A percentile compares a stretch with the other conserved stretches of the same genome.
phyloP scores from a whole-genome alignment of 2,888 invertebrate genomes.

The Sycophila texana region DNA sequence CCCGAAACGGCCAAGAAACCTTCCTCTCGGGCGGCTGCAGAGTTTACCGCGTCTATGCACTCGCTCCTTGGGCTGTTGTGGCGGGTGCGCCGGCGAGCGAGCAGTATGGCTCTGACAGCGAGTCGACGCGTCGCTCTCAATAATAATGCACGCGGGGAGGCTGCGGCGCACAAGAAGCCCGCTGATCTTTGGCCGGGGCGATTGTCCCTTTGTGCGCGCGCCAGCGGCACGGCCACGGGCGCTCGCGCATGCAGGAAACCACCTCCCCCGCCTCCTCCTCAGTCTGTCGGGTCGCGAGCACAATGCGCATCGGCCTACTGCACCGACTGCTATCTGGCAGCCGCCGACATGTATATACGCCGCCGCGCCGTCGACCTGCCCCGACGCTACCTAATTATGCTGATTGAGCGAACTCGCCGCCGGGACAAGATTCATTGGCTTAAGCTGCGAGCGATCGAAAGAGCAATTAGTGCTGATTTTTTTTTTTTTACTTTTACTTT shows the following conservation, averaged over 20 bases:
- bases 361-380: neutral
- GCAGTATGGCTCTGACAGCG: neutral
- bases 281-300: neutral
- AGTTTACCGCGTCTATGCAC: no score
- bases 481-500: neutral
- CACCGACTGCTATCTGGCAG: neutral
- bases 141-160: constrained; percentile 22
- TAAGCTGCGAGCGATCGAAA: constrained; percentile 25
- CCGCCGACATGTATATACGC: neutral
- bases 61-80: neutral
- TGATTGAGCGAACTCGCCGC: constrained; percentile 42
- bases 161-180: neutral
- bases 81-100: neutral
- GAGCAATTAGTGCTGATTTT: constrained; percentile 27
- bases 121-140: neutral
- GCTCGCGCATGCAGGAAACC: constrained; percentile 10
- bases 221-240: constrained; percentile 25
- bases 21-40: no score
- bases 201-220: constrained; percentile 50
- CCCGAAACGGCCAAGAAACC: no score
- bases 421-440: constrained; percentile 41
- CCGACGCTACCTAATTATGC: constrained; percentile 44
- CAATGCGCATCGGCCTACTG: neutral
- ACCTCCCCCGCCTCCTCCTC: neutral
- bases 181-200: constrained; percentile 25